These are phyloP conservation scores for Rhinoptilus africanus DNA, from an alignment of 2,113 vertebrate species.

Conservation along the genomic window DNA sequence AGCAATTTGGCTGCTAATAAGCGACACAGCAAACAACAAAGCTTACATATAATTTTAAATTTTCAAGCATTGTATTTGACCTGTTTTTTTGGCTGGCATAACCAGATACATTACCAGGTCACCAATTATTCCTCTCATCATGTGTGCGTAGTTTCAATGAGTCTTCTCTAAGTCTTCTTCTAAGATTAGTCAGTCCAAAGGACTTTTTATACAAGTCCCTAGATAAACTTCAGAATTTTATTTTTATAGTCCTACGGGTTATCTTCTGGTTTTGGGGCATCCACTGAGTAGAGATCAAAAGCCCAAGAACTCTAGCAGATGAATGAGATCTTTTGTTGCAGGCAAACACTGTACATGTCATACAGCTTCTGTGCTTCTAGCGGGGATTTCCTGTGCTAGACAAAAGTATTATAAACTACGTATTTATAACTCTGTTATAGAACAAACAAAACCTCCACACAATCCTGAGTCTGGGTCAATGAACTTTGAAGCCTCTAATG, in stretches of 20 bases:
- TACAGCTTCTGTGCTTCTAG: neutral
- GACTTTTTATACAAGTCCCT: neutral
- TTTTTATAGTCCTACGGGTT: neutral
- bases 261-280: neutral
- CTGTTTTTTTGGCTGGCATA: neutral
- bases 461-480: fast-evolving
- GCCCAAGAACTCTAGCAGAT: neutral
- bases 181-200: neutral
- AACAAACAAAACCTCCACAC: neutral
- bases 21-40: neutral
- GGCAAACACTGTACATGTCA: neutral
- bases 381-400: neutral
- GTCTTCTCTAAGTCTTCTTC: neutral
- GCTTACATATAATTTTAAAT: neutral
- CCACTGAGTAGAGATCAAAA: neutral
- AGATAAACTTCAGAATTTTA: neutral
- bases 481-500: neutral
- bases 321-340: neutral
- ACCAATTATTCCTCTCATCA: neutral
- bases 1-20: neutral
- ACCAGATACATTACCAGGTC: neutral
- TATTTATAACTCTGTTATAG: neutral
- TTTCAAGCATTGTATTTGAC: neutral
- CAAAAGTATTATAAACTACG: neutral
- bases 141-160: neutral